These are phyloP conservation scores for Kryptolebias marmoratus DNA, from an alignment of 2,113 vertebrate species.

Conservation along the genomic window DNA sequence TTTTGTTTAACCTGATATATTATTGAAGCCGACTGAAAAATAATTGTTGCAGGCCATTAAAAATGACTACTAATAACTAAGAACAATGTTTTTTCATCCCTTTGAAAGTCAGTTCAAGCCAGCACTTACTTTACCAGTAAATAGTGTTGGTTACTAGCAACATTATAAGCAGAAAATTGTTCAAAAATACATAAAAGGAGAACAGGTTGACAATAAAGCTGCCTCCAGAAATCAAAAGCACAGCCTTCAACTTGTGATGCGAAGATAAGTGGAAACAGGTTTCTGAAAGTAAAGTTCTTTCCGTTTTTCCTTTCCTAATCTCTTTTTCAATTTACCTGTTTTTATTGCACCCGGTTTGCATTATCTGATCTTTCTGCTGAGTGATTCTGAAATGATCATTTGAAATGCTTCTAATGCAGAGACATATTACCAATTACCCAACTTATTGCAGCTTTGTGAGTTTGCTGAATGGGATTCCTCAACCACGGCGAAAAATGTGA, in stretches of 20 bases:
- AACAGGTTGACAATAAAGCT: conserved; percentile 38
- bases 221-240: conserved; percentile 25
- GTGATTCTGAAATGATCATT: conserved; percentile 58
- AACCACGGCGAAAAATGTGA: conserved; percentile 53
- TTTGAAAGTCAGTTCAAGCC: too few relatives aligned
- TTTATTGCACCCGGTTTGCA: conserved; percentile 59
- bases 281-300: conserved; percentile 28
- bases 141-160: conserved; percentile 1
- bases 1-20: too few relatives aligned
- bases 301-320: conserved; percentile 35
- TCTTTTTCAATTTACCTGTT: conserved; percentile 58
- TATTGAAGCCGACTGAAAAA: too few relatives aligned
- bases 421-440: conserved; percentile 57
- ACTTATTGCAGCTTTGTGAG: conserved; percentile 55
- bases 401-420: conserved; percentile 49
- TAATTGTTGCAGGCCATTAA: too few relatives aligned
- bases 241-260: conserved; percentile 24
- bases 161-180: conserved; percentile 24
- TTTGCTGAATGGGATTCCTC: conserved; percentile 56
- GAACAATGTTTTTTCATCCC: too few relatives aligned
- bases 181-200: conserved; percentile 18
- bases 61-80: too few relatives aligned
- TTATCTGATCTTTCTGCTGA: conserved; percentile 60
- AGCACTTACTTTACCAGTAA: conserved; percentile 4
- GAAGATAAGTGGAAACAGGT: conserved; percentile 26